Evolutionary conservation across 2,113 vertebrate species (phyloP).

Genomic region (Mugil cephalus): DNA sequence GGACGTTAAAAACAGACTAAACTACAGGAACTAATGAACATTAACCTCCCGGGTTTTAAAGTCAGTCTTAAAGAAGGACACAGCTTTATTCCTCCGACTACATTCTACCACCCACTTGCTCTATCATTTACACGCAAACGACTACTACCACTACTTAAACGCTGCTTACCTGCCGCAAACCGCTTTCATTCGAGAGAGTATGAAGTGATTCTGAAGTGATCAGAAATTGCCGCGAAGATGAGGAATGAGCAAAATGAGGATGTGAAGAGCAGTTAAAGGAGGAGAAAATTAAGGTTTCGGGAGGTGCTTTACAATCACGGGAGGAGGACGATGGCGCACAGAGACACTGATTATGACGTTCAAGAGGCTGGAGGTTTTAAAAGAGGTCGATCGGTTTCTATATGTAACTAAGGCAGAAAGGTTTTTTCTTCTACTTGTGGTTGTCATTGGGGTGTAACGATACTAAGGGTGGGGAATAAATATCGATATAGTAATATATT

Average conservation of each 20-base stretch:
- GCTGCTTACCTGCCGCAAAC: conserved; percentile 61
- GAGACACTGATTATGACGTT: conserved; percentile 3
- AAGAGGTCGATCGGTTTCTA: conserved; percentile 47
- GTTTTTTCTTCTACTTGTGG: no score
- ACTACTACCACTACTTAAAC: no score
- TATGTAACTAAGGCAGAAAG: no score
- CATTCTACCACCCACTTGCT: conserved; percentile 20
- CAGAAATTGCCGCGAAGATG: conserved; percentile 35
- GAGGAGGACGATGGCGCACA: conserved; percentile 1
- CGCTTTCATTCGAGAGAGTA: conserved; percentile 53
- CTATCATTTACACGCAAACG: conserved; percentile 14
- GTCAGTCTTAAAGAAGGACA: conserved; percentile 12
- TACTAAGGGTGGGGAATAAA: no score
- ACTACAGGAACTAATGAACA: conserved; percentile 22
- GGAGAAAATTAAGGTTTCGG: neutral
- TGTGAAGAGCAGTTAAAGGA: conserved; percentile 32
- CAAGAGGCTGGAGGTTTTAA: conserved; percentile 40
- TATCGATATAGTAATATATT: no score
- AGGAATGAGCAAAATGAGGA: conserved; percentile 33
- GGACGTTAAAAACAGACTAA: conserved; percentile 10
- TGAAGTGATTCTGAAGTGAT: conserved; percentile 59
- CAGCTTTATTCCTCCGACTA: neutral
- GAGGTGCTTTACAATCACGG: conserved; percentile 11
- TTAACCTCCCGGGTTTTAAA: neutral
- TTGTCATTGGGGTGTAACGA: no score